Base-by-base conservation (phyloP, 2,888 invertebrate genomes). In the Sphaerophoria taeniata region DNA sequence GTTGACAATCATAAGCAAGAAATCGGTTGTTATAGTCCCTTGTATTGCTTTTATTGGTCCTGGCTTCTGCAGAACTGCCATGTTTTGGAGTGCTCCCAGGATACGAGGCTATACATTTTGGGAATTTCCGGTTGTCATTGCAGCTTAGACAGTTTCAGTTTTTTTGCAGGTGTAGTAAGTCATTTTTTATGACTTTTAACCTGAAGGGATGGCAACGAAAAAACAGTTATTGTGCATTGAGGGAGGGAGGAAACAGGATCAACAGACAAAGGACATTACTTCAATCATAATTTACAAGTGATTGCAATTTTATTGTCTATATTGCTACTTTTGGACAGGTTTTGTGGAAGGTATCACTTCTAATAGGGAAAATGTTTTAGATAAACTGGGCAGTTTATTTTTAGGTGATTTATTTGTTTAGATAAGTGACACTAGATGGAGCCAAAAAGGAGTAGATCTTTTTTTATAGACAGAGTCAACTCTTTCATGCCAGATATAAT, bases 241-340 rank as follows among this genome's bases (percentile, higher is more conserved):
- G 67, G 16, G 81, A 39, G 47, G 47, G 72, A 31, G 81, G 72
- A 6, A 39, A 33, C 39, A 67, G 16, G 81, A 77, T 65, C 76
- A 55, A 43, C 73, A 82, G 73, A 77, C 77, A 71, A 45, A 74
- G 86, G 82, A 86, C 77, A 81, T 85, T 82, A 82, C 74, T 86
- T 86, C 78, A 86, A 82, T 82, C 77, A 61, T 86, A 86, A 86
- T 86, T 86, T 73, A 82, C 86, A 82, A 51, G 82, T 78, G 86
- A 86, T 82, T 86, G 86, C 82, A 55, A 74, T 86, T 86, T 86
- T 82, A 82, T 78, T 75, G 86, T 65, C 78, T 55, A 45, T 55
- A 49, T 75, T 67, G 61, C 7, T 58, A 72, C 9, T 63, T 61
- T 74, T 51, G 53, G 69, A n/a, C 2, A 24, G 45, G 51, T 9